Conservation (phyloP, 2,797 vertebrate genomes). For the Megalops cyprinoides region DNA sequence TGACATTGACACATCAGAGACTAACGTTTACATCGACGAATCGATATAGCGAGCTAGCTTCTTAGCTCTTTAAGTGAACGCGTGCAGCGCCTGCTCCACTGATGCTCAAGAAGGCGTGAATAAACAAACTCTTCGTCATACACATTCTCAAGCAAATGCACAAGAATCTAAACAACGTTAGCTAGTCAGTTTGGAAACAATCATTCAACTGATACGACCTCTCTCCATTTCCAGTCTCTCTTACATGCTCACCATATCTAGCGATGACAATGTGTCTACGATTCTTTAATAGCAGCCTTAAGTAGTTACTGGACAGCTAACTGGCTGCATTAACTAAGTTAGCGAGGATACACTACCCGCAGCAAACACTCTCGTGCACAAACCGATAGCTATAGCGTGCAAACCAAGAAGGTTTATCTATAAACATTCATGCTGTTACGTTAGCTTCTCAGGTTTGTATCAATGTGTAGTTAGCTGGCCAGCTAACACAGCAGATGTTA, state of each 20-base stretch:
- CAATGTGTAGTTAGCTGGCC: neutral
- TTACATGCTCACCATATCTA: no score
- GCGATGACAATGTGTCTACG: neutral
- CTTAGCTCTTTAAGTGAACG: neutral
- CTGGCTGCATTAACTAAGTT: no score
- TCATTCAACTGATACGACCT: neutral
- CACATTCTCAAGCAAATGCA: no score
- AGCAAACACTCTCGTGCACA: neutral
- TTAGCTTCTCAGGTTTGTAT: neutral
- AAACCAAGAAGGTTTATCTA: no score
- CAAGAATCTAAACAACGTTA: neutral
- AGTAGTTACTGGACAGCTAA: no score
- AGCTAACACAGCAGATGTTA: neutral
- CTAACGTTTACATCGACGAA: no score
- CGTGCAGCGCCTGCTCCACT: neutral
- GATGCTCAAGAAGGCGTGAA: no score
- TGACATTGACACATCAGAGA: no score
- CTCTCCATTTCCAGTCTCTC: neutral
- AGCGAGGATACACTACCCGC: neutral
- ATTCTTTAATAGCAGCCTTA: no score
- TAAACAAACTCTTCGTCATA: no score
- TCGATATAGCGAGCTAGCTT: neutral
- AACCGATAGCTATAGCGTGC: neutral
- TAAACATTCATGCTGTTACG: no score
- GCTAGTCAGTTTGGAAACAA: neutral